Conservation (phyloP, 2,888 invertebrate species). For the Axea sp. region DNA sequence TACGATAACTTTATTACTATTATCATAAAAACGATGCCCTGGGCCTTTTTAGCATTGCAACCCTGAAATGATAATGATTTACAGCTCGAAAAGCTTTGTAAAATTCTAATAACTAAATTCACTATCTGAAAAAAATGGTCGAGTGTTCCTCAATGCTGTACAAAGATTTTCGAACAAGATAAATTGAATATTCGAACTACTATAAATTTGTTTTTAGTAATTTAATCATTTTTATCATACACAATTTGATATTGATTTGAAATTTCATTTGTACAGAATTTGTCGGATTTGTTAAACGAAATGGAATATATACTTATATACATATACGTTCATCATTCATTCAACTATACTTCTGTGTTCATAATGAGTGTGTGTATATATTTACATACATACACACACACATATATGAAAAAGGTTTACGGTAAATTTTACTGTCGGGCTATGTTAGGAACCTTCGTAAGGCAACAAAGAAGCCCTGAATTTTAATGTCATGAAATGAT, state of each 20-base stretch:
- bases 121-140: too few relatives aligned
- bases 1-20: slow-evolving; percentile 38
- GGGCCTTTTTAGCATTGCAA: slow-evolving; percentile 36
- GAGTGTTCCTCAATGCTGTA: too few relatives aligned
- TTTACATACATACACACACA: too few relatives aligned
- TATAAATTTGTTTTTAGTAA: slow-evolving; percentile 9
- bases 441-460: slow-evolving; percentile 73
- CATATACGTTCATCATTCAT: slow-evolving; percentile 32
- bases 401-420: slow-evolving; percentile 25
- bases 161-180: slow-evolving; percentile 8
- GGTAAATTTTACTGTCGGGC: slow-evolving; percentile 55
- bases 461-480: slow-evolving; percentile 71
- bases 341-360: slow-evolving; percentile 25
- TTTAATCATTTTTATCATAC: slow-evolving; percentile 29
- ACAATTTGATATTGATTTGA: slow-evolving; percentile 29
- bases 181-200: slow-evolving; percentile 13
- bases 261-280: slow-evolving; percentile 47
- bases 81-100: slow-evolving; percentile 4
- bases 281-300: slow-evolving; percentile 18
- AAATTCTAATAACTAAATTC: not conserved
- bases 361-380: slow-evolving; percentile 6
- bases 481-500: slow-evolving; percentile 52
- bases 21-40: slow-evolving; percentile 63
- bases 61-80: not conserved
- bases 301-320: slow-evolving; percentile 29